Conservation (phyloP, 2,797 vertebrate species). For the Heterohyrax brucei region DNA sequence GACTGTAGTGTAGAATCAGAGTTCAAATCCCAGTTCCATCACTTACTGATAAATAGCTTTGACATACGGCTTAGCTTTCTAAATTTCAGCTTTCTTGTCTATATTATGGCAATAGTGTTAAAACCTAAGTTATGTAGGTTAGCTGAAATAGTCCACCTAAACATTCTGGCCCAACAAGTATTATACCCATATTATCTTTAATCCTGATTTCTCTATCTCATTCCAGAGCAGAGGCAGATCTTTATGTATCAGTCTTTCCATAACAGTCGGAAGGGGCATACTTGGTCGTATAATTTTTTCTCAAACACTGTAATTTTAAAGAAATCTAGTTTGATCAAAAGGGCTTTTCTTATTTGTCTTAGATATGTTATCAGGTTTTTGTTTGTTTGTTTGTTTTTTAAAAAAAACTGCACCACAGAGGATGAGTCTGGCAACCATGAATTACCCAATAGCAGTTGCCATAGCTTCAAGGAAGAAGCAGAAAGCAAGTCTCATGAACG, state of each 20-base stretch:
- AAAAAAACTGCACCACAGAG: not conserved
- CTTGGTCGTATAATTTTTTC: not conserved
- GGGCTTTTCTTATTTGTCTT: constrained; percentile 45
- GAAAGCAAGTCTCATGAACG: constrained; percentile 15
- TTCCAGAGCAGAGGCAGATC: not conserved
- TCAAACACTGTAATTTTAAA: not conserved
- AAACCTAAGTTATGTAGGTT: not conserved
- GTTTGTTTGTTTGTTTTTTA: no score
- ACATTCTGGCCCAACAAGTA: not conserved
- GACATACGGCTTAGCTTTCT: not conserved
- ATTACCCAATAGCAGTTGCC: constrained; percentile 21
- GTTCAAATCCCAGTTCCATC: not conserved
- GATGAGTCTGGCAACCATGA: not conserved
- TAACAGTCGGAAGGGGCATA: not conserved
- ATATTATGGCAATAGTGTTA: not conserved
- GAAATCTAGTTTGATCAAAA: not conserved
- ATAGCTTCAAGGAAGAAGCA: constrained; percentile 47
- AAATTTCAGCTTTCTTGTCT: not conserved
- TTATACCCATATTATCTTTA: not conserved
- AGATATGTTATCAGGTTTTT: not conserved
- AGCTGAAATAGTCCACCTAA: not conserved
- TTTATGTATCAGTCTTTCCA: not conserved
- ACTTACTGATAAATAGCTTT: not conserved
- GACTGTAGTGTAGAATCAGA: not conserved
- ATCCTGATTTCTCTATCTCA: not conserved